Evolutionary conservation across 2,113 vertebrate genomes (phyloP).

Genomic region (Passer domesticus): DNA sequence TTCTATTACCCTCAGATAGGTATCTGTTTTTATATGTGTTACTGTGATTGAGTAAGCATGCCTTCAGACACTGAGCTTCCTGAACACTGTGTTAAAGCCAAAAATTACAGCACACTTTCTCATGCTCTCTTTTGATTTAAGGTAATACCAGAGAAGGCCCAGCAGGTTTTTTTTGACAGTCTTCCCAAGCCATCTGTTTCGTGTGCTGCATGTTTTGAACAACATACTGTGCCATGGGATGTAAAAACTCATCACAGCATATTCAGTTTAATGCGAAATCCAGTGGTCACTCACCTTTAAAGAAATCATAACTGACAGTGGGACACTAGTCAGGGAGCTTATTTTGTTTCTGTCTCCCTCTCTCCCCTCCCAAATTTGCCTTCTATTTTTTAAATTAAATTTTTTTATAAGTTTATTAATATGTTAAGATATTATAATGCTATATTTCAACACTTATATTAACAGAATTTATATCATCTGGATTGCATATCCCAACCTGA

Average conservation of each 20-base stretch:
- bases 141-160: slow-evolving; percentile 42
- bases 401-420: neutral
- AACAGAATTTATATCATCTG: neutral
- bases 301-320: neutral
- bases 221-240: neutral
- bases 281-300: slow-evolving; percentile 8
- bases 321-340: neutral
- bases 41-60: neutral
- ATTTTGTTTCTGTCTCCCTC: neutral
- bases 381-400: neutral
- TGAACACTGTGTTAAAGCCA: neutral
- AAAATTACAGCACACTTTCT: slow-evolving; percentile 38
- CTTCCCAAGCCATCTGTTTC: slow-evolving; percentile 44
- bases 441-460: neutral
- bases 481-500: neutral
- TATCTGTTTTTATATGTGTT: neutral
- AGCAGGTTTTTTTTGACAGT: slow-evolving; percentile 30
- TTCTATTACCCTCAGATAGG: neutral
- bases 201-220: neutral
- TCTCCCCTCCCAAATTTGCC: rapidly evolving
- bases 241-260: neutral
- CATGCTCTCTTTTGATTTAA: slow-evolving; percentile 9
- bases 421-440: neutral
- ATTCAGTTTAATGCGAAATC: neutral
- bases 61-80: neutral